Conservation (phyloP, 2,797 vertebrate genomes). For the Bovichtus variegatus region DNA sequence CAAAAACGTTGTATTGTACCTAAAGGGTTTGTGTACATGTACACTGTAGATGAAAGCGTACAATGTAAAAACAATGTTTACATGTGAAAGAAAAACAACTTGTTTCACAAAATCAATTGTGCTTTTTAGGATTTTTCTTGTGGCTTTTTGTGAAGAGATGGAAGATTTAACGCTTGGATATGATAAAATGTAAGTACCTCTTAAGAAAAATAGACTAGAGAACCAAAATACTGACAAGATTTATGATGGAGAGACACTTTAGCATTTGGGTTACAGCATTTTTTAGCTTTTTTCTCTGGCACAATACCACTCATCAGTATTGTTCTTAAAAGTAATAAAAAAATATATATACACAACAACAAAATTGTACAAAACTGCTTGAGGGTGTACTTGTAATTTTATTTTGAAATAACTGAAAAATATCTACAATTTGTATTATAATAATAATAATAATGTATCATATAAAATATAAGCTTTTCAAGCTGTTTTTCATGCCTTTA, state of each 20-base stretch:
- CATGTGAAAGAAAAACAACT: not conserved
- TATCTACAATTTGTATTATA: slow-evolving; percentile 29
- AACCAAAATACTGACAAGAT: not conserved
- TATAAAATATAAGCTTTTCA: slow-evolving; percentile 37
- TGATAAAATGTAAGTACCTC: not conserved
- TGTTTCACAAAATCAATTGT: no score
- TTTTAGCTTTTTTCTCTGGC: not conserved
- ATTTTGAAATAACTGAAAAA: slow-evolving; percentile 65
- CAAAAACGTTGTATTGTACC: not conserved
- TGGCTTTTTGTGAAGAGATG: not conserved
- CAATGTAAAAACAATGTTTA: not conserved
- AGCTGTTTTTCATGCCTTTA: slow-evolving; percentile 30
- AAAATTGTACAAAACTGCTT: slow-evolving; percentile 6
- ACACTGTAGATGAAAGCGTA: not conserved
- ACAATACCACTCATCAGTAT: not conserved
- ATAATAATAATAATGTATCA: slow-evolving; percentile 13
- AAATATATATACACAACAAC: not conserved
- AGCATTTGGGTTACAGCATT: not conserved
- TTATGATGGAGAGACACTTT: not conserved
- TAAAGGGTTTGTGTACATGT: not conserved
- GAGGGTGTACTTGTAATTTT: slow-evolving; percentile 41
- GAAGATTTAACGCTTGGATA: not conserved
- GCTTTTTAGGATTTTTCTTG: not conserved
- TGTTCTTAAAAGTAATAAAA: not conserved
- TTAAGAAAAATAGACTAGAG: not conserved